Evolutionary conservation across 2,797 vertebrate genomes (phyloP).

Genomic region (Phrynocephalus guinanensis): DNA sequence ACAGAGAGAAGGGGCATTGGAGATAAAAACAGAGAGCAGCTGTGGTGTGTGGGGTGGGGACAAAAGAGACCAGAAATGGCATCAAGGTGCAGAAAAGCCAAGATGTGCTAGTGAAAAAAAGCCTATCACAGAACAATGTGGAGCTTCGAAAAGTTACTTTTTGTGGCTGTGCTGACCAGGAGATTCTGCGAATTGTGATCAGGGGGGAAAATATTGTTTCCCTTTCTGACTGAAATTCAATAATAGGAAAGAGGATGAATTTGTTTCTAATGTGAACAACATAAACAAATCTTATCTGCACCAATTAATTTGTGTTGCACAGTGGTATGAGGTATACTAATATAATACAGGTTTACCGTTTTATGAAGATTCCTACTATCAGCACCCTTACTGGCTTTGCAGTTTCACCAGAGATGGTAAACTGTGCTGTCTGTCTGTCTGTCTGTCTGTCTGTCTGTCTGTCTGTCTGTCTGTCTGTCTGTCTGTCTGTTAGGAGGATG

Average conservation of each 20-base stretch:
- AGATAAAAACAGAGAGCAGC: not conserved
- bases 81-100: not conserved
- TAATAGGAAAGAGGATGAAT: too few species aligned
- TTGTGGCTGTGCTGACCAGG: too few species aligned
- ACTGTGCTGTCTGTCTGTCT: not conserved
- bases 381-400: not conserved
- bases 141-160: not conserved
- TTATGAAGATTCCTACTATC: not conserved
- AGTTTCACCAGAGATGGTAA: not conserved
- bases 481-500: too few species aligned
- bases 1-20: not conserved
- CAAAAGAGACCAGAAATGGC: fast-evolving
- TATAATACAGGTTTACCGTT: too few species aligned
- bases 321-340: not conserved
- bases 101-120: not conserved
- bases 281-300: too few species aligned
- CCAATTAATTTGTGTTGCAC: too few species aligned
- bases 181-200: too few species aligned
- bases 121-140: not conserved
- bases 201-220: too few species aligned
- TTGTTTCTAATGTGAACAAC: too few species aligned
- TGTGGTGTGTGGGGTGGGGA: not conserved
- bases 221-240: too few species aligned
- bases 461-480: too few species aligned
- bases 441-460: too few species aligned